Evolutionary conservation across 2,888 invertebrate genomes (phyloP).

Genomic region (Drosophila borborema): DNA sequence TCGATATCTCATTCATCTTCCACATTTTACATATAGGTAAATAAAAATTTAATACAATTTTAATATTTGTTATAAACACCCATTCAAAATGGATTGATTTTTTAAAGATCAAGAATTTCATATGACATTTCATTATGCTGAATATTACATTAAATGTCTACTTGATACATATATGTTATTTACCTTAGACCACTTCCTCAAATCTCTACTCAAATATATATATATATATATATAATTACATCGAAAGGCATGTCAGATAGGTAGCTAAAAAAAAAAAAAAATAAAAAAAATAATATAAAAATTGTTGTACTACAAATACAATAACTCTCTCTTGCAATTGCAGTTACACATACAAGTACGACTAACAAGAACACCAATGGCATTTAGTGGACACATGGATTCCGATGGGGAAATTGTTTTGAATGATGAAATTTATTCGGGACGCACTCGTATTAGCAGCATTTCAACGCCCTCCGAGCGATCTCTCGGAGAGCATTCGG

Average conservation of each 20-base stretch:
- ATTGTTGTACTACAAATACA: neutral
- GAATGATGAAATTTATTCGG: constrained; percentile 43
- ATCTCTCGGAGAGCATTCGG: neutral
- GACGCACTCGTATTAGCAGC: neutral
- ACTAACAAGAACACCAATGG: constrained; percentile 30
- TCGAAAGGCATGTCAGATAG: constrained; percentile 5
- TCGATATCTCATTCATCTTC: no score
- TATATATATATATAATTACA: neutral
- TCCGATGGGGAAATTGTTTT: constrained; percentile 33
- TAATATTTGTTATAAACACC: no score
- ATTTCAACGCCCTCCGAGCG: constrained; percentile 5
- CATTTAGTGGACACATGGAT: constrained; percentile 40
- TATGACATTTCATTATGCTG: neutral
- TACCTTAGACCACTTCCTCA: neutral
- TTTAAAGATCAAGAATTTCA: neutral
- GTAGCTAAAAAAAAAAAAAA: constrained; percentile 6
- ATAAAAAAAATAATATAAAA: neutral
- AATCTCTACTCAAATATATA: neutral
- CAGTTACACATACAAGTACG: constrained; percentile 29
- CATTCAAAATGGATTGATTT: no score
- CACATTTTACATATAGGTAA: no score
- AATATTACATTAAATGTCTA: neutral
- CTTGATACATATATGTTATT: neutral
- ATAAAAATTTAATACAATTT: no score
- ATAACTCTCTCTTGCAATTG: neutral